Conservation (phyloP, 2,113 vertebrate species). For the Coryphaenoides rupestris region DNA sequence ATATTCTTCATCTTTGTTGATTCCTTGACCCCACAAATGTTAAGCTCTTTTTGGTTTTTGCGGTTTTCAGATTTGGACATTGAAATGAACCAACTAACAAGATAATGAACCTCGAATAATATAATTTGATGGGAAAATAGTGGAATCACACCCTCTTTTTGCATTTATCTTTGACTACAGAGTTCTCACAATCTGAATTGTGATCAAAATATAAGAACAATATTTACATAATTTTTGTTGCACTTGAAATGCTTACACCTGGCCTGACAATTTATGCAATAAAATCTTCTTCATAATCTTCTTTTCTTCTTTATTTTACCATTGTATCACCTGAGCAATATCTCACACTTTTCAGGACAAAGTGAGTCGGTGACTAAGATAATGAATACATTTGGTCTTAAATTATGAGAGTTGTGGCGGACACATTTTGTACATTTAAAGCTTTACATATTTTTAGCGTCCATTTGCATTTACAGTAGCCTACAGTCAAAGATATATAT, state of each 20-base stretch:
- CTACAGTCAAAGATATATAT: constrained; percentile 49
- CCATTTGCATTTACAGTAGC: constrained; percentile 61
- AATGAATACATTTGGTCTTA: constrained; percentile 27
- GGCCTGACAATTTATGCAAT: constrained; percentile 12
- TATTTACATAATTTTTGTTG: constrained; percentile 63
- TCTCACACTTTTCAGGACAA: constrained; percentile 16
- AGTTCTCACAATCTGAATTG: constrained; percentile 36
- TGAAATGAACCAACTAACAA: not conserved
- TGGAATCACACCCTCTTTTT: constrained; percentile 38
- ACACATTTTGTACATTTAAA: constrained; percentile 37
- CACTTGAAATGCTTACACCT: constrained; percentile 13
- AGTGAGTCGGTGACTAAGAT: constrained; percentile 10
- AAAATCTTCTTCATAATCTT: constrained; percentile 15
- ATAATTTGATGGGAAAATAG: constrained; percentile 24
- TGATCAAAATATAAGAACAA: constrained; percentile 44
- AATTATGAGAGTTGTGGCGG: constrained; percentile 53
- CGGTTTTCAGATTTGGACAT: not conserved
- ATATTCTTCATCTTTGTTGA: not conserved
- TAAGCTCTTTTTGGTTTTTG: not conserved
- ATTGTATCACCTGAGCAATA: constrained; percentile 55
- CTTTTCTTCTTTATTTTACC: constrained; percentile 17
- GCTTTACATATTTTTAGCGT: not conserved
- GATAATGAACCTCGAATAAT: not conserved
- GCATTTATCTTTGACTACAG: constrained; percentile 24
- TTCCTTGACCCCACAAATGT: not conserved